Percentiles rank a stretch among this genome's conserved stretches.
phyloP scores from a whole-genome alignment of 1,140 invertebrate genomes.

The Drosophila malerkotliana region DNA sequence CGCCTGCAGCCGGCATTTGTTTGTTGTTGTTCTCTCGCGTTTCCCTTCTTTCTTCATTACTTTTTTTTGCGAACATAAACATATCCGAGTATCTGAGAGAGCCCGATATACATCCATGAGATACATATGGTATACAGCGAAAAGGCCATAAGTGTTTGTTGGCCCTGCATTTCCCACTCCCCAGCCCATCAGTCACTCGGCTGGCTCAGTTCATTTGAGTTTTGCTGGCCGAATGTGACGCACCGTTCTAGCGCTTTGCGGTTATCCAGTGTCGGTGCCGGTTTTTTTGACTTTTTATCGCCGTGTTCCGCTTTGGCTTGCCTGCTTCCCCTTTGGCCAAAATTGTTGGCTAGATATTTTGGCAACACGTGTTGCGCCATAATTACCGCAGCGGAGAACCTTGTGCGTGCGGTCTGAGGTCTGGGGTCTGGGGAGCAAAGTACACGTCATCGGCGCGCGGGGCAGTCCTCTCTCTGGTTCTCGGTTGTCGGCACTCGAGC shows the following conservation, averaged over 20 bases:
- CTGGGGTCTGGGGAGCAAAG: slow-evolving; percentile 39
- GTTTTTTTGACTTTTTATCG: neutral
- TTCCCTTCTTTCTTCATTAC: neutral
- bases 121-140: slow-evolving; percentile 14
- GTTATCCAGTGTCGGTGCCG: neutral
- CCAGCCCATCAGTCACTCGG: slow-evolving; percentile 25
- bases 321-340: slow-evolving; percentile 9
- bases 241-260: slow-evolving; percentile 19
- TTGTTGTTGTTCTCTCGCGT: slow-evolving; percentile 16
- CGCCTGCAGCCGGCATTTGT: slow-evolving; percentile 45
- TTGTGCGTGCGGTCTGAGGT: neutral
- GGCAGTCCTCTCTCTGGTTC: slow-evolving; percentile 10
- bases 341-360: slow-evolving; percentile 8
- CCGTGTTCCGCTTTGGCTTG: slow-evolving; percentile 7
- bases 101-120: neutral
- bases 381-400: slow-evolving; percentile 34
- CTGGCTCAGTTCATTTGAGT: slow-evolving; percentile 24
- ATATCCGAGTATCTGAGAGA: slow-evolving; percentile 24
- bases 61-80: slow-evolving; percentile 42
- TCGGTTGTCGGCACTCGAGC: neutral
- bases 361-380: slow-evolving; percentile 52
- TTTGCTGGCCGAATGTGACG: slow-evolving; percentile 40
- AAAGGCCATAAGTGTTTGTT: slow-evolving; percentile 14
- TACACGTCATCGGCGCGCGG: slow-evolving; percentile 43
- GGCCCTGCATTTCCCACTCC: slow-evolving; percentile 18